Evolutionary conservation across 2,113 vertebrate species (phyloP).

Genomic region (Lucifuga dentata): DNA sequence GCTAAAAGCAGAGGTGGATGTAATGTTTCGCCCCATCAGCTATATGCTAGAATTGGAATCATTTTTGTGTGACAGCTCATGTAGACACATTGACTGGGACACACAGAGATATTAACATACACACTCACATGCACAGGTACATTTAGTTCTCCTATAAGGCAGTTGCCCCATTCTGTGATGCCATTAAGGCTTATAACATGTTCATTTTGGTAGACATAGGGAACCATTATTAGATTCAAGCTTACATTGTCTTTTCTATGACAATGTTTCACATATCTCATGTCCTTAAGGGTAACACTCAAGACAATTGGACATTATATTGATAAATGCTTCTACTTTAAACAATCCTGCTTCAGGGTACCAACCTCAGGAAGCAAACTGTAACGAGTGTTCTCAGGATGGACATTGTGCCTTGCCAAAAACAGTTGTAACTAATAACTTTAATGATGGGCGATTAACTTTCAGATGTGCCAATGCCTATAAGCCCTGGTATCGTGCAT

Average conservation of each 20-base stretch:
- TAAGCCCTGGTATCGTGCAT: too few species aligned
- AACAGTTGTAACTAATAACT: too few species aligned
- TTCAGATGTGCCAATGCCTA: too few species aligned
- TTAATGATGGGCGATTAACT: too few species aligned
- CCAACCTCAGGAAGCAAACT: slow-evolving; percentile 7
- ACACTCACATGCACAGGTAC: slow-evolving; percentile 20
- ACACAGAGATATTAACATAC: slow-evolving; percentile 12
- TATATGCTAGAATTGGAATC: too few species aligned
- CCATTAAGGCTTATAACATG: slow-evolving; percentile 54
- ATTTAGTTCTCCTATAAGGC: slow-evolving; percentile 30
- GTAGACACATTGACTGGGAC: neutral
- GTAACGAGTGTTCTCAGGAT: neutral
- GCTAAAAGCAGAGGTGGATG: neutral
- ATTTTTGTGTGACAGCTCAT: slow-evolving; percentile 4
- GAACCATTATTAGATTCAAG: slow-evolving; percentile 50
- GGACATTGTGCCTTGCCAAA: too few species aligned
- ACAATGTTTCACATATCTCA: slow-evolving; percentile 42
- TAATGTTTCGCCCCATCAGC: too few species aligned
- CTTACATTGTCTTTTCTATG: slow-evolving; percentile 26
- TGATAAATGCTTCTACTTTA: slow-evolving; percentile 36
- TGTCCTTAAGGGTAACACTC: slow-evolving; percentile 33
- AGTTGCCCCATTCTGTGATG: slow-evolving; percentile 37
- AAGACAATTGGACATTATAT: slow-evolving; percentile 21
- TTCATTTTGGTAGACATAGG: slow-evolving; percentile 46
- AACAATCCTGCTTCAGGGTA: neutral